Evolutionary conservation across 2,888 invertebrate species (phyloP), one percentile per base, ranked within the genome.

Genomic region (Omphaloscelis lunosa): DNA sequence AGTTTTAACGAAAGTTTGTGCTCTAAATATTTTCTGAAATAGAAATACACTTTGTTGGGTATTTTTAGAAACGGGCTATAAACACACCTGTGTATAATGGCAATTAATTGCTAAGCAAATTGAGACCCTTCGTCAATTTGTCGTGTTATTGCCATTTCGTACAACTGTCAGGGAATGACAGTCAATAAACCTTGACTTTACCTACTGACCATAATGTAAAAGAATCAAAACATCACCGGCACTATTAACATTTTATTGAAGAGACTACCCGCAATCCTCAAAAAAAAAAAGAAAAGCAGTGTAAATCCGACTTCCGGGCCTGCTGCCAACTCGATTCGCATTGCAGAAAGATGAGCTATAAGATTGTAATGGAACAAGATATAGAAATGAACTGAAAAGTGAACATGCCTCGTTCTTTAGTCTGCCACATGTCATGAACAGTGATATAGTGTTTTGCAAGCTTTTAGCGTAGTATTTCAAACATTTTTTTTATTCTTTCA

Each of bases 321-420:
- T 86, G 80, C 82, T 93, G 94, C 94, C 94, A 94, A 93, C 89
- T 90, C 88, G 80, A 90, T 92, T 94, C 93, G 92, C 93, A 93
- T 91, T 93, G 94, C 93, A 94, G 92, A 92, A 93, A 93, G 92
- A 94, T 94, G 93, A 92, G 91, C 91, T 89, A 92, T 93, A 91
- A 92, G 92, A 93, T 83, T 83, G 82, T 87, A 82, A 83, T 87
- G 69, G 75, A 85, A 91, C 91, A 90, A 91, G 90, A 90, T 90
- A 89, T 90, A 91, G 90, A 83, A 88, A 86, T 85, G 82, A 87
- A 86, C 83, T 85, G 81, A 71, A 79, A 85, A 86, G 59, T 82
- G 79, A 86, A 83, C 87, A 82, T 79, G 73, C 61, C 48, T 75
- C 66, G 68, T 72, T 72, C 53, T 77, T 58, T 51, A 58, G 66